Conservation (phyloP, 2,113 vertebrate genomes). For the Bujurquina vittata region DNA sequence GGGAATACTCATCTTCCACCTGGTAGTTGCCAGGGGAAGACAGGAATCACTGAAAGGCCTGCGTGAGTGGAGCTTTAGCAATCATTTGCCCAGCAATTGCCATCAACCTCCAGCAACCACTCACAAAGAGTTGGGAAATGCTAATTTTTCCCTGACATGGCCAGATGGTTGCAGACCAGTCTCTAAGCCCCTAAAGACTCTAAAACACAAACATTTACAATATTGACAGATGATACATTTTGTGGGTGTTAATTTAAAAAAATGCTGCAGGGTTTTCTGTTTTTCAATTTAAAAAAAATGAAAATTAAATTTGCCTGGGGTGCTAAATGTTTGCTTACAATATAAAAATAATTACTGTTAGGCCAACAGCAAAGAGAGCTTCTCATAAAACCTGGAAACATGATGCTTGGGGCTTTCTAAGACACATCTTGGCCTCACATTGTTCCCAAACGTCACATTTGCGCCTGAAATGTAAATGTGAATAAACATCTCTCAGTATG, state of each 20-base stretch:
- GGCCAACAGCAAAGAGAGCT: neutral
- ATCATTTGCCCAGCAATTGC: too few species aligned
- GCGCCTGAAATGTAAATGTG: constrained; percentile 13
- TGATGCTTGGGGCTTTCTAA: neutral
- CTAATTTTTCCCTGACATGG: too few species aligned
- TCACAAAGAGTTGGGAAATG: too few species aligned
- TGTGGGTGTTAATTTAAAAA: neutral
- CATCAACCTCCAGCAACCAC: too few species aligned
- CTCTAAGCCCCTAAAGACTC: too few species aligned
- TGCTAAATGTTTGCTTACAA: neutral
- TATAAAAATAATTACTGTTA: neutral
- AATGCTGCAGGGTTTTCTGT: neutral
- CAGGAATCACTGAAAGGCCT: too few species aligned
- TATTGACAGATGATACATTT: neutral
- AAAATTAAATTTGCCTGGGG: neutral
- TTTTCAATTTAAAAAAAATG: neutral
- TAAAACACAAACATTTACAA: too few species aligned
- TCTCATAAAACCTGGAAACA: neutral
- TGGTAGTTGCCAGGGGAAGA: too few species aligned
- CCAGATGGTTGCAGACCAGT: too few species aligned
- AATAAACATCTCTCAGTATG: neutral
- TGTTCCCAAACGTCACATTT: neutral
- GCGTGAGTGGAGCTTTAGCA: too few species aligned
- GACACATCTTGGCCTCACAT: neutral
- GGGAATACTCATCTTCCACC: too few species aligned